These are phyloP conservation scores for Porites divaricata DNA, from an alignment of 92 coral and sea anemone genomes.

Conservation along the genomic window DNA sequence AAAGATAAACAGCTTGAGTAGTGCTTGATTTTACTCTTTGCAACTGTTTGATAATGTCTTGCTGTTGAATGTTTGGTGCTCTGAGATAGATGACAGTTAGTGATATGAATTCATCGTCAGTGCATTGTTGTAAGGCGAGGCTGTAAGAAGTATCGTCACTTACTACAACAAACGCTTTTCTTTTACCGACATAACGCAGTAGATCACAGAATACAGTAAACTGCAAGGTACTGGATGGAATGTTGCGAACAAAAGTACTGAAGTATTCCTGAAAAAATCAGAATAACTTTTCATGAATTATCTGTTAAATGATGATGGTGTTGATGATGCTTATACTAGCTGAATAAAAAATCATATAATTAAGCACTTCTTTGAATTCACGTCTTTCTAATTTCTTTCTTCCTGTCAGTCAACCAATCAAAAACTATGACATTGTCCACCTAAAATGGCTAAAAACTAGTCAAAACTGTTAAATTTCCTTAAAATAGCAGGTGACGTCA, in stretches of 20 bases:
- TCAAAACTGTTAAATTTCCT: too few relatives aligned
- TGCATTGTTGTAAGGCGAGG: conserved; percentile 61
- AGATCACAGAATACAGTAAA: conserved; percentile 61
- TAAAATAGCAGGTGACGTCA: too few relatives aligned
- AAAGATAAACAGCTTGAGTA: conserved; percentile 57
- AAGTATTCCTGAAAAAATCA: conserved; percentile 52
- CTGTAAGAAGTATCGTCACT: conserved; percentile 78
- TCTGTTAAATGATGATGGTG: too few relatives aligned
- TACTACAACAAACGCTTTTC: conserved; percentile 66
- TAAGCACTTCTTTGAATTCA: too few relatives aligned
- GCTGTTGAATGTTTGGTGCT: conserved; percentile 8
- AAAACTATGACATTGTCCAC: too few relatives aligned
- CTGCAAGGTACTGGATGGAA: conserved; percentile 64
- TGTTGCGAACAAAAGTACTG: conserved; percentile 69
- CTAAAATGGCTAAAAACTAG: too few relatives aligned
- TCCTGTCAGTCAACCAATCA: too few relatives aligned
- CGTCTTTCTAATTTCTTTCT: too few relatives aligned
- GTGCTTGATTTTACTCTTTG: conserved; percentile 72
- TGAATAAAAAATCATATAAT: too few relatives aligned
- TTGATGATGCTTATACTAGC: too few relatives aligned
- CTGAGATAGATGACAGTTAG: conserved; percentile 56
- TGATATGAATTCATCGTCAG: conserved; percentile 23
- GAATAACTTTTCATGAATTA: too few relatives aligned
- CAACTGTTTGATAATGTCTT: conserved; percentile 35
- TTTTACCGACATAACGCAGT: conserved; percentile 67